phyloP scores from a whole-genome alignment of 2,797 vertebrate genomes.

The Coranthus polyacanthus region DNA sequence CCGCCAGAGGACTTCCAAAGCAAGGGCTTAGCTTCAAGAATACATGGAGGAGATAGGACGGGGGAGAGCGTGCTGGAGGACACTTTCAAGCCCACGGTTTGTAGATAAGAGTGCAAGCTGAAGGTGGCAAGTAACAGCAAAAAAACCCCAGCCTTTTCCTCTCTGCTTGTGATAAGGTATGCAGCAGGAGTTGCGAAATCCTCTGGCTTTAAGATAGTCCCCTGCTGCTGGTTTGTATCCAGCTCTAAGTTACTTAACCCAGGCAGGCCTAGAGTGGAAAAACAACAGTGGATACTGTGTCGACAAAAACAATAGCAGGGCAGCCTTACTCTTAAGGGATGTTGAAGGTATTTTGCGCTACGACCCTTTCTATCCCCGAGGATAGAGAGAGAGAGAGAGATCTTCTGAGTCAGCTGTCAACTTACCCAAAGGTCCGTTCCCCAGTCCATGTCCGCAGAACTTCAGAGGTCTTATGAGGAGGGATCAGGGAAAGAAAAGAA shows the following conservation, averaged over 20 bases:
- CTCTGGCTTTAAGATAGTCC: conserved; percentile 32
- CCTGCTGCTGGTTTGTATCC: conserved; percentile 29
- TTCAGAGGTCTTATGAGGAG: too few species aligned
- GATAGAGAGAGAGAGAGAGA: too few species aligned
- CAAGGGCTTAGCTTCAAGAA: background rate
- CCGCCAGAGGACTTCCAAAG: too few species aligned
- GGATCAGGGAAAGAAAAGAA: background rate
- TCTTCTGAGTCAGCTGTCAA: conserved; percentile 76
- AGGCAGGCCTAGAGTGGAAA: conserved; percentile 16
- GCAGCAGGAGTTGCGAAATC: conserved; percentile 73
- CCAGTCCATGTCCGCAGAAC: conserved; percentile 77
- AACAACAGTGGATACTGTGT: background rate
- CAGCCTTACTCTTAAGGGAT: background rate
- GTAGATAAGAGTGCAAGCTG: conserved; percentile 27
- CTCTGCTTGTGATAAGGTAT: conserved; percentile 59
- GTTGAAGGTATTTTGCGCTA: background rate
- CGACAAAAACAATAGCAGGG: conserved; percentile 22
- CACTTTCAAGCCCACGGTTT: conserved; percentile 29
- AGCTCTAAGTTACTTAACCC: conserved; percentile 4
- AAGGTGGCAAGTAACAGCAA: conserved; percentile 7
- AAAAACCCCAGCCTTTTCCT: conserved; percentile 21
- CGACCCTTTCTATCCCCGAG: too few species aligned
- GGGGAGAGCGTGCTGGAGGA: too few species aligned
- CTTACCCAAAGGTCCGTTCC: conserved; percentile 82
- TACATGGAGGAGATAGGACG: too few species aligned